Evolutionary conservation across 1,140 invertebrate species (phyloP), one percentile per base, ranked within the genome.

Genomic region (Heliconius congener): DNA sequence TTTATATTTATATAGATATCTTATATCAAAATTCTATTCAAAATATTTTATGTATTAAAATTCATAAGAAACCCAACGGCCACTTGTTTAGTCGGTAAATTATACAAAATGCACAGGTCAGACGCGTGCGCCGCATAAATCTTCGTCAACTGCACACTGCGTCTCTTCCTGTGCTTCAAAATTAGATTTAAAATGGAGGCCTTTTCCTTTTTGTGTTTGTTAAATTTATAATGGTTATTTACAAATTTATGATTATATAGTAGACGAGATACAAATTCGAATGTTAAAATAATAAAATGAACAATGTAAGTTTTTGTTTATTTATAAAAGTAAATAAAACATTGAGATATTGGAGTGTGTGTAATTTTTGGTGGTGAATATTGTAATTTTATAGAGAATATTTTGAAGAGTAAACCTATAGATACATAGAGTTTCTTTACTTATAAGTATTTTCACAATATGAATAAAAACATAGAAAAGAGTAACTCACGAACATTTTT

Each of bases 91-190:
- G 60, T 66, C 30, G 27, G 60, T 30, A 66, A 30, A 66, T 66
- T 66, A 66, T 66, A 55, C 73, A 39, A 37, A 34, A 52, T 34
- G 37, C 74, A 70, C 46, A 50, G 79, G 57, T 55, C 23, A 66
- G 52, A 27, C 76, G 74, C 82, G 82, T 83, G 82, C 71, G 60
- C 39, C 75, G 77, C 79, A 81, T 83, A 83, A 81, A 81, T 83
- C 81, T 83, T 78, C 78, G 66, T 80, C 74, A 76, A 30, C 30
- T 55, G 74, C 52, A 74, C n/a, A 75, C 27, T 66, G 60, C 60
- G 60, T 30, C 72, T 83, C 82, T 82, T 82, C 78, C 80, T 83
- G 82, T 76, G 66, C 60, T 81, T 70, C 71, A 39, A 34, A 80
- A 76, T 75, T 72, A 80, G 74, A 37, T 42, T 66, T 50, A 34